Evolutionary conservation across 2,888 invertebrate species (phyloP).

Genomic region (Zaprionus obscuricornis): DNA sequence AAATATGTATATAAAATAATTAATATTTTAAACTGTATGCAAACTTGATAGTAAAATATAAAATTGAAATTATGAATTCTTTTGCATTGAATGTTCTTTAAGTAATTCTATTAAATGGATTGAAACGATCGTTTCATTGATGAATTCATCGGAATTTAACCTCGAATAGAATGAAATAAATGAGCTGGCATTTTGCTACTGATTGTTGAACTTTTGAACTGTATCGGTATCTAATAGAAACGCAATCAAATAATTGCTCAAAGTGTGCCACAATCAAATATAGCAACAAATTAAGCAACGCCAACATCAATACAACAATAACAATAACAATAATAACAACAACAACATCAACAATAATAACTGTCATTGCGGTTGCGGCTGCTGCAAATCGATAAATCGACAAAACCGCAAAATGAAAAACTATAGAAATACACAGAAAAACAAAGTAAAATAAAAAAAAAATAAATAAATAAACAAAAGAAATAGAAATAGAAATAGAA

Average conservation of each 20-base stretch:
- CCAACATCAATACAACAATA: constrained; percentile 52
- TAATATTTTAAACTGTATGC: too few species aligned
- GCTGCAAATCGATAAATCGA: constrained; percentile 73
- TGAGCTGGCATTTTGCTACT: constrained; percentile 62
- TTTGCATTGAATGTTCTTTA: constrained; percentile 24
- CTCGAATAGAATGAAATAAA: constrained; percentile 50
- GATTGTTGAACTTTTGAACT: constrained; percentile 77
- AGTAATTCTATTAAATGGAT: constrained; percentile 15
- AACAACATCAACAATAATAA: constrained; percentile 34
- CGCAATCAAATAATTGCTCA: constrained; percentile 79
- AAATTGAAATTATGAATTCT: too few species aligned
- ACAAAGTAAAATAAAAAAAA: constrained; percentile 7
- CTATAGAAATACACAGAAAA: constrained; percentile 1
- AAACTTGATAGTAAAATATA: too few species aligned
- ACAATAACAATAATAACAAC: constrained; percentile 29
- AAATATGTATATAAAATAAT: too few species aligned
- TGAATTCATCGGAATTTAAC: constrained; percentile 46
- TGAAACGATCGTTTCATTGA: constrained; percentile 28
- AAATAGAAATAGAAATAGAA: constrained; percentile 5
- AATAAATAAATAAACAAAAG: constrained; percentile 3
- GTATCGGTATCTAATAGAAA: constrained; percentile 75
- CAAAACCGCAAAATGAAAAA: constrained; percentile 42
- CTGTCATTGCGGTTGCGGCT: constrained; percentile 47
- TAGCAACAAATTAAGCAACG: constrained; percentile 74
- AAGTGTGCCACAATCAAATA: constrained; percentile 80